Evolutionary conservation across 1,140 invertebrate genomes (phyloP).

Genomic region (Tetramorium simillimum): DNA sequence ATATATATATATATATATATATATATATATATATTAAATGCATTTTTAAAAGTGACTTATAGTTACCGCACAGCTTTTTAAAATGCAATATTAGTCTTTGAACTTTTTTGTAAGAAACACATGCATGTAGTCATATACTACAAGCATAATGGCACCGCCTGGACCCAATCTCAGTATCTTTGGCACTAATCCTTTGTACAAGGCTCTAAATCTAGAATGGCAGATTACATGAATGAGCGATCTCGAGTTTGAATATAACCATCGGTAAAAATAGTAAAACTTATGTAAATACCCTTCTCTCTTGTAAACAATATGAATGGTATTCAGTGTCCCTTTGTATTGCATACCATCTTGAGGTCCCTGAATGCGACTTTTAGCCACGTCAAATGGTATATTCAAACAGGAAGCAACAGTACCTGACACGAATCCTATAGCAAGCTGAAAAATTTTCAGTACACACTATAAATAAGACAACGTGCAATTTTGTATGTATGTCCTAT

Average conservation of each 20-base stretch:
- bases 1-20: background rate
- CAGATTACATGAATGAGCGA: slow-evolving; percentile 65
- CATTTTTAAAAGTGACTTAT: background rate
- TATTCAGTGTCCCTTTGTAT: slow-evolving; percentile 91
- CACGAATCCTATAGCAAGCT: slow-evolving; percentile 93
- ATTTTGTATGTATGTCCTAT: background rate
- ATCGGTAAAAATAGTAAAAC: slow-evolving; percentile 80
- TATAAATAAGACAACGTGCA: background rate
- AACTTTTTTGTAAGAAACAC: slow-evolving; percentile 55
- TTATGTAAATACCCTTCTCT: slow-evolving; percentile 92
- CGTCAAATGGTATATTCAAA: slow-evolving; percentile 98
- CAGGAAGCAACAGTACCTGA: slow-evolving; percentile 94
- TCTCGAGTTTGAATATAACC: background rate
- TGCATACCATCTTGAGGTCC: slow-evolving; percentile 93
- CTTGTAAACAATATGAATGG: slow-evolving; percentile 91
- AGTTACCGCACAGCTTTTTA: slow-evolving; percentile 9
- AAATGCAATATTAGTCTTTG: slow-evolving; percentile 33
- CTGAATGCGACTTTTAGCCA: slow-evolving; percentile 97
- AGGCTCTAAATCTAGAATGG: slow-evolving; percentile 89
- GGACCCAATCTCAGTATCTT: slow-evolving; percentile 96
- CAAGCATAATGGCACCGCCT: slow-evolving; percentile 95
- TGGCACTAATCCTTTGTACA: slow-evolving; percentile 96
- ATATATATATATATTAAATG: background rate
- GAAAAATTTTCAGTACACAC: slow-evolving; percentile 70
- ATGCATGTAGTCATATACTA: slow-evolving; percentile 94